Evolutionary conservation across 2,888 invertebrate species (phyloP), one percentile per base, ranked within the genome.

Genomic region (Sphaerophoria rueppellii): DNA sequence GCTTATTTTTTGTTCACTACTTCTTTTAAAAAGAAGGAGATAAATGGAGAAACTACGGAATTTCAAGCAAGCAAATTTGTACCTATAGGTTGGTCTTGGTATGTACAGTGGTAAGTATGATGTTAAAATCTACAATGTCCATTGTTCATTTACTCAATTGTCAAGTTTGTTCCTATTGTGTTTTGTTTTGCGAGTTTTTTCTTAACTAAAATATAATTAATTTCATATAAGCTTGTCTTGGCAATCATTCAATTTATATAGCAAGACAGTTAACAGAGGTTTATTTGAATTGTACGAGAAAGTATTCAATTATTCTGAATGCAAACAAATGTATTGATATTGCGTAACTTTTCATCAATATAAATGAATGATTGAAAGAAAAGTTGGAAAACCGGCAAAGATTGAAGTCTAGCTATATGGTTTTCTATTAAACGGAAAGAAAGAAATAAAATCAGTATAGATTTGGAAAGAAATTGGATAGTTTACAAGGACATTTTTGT

Each of bases 81-180:
- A 24, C 24, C 24, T 24, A 24, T 24, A 24, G 24, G 24, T 2
- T 24, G 24, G 24, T 24, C 24, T 24, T 24, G 24, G 24, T 24
- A 24, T 14, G 37, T 57, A 50, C 65, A 65, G 14, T 48, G 63
- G 48, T 63, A 7, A 50, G 65, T 50, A 63, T 35, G 6, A 46
- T 34, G 43, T 35, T 48, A 43, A 60, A 40, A 40, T 60, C 40
- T 55, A 12, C 55, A 55, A n/a, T 55, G 55, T 60, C 60, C 43
- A 60, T 60, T 60, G 60, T 43, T 7, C 60, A 60, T 60, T 60
- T 60, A 60, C 43, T 60, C 12, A 40, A 16, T 60, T 60, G 60
- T 60, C 60, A 60, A 60, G 60, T 60, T 24, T 14, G 24, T 60
- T 9, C 40, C 40, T 60, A 60, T 60, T 57, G 12, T 52, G 9